Conservation (phyloP, 2,113 vertebrate species). For the Aphyosemion australe region DNA sequence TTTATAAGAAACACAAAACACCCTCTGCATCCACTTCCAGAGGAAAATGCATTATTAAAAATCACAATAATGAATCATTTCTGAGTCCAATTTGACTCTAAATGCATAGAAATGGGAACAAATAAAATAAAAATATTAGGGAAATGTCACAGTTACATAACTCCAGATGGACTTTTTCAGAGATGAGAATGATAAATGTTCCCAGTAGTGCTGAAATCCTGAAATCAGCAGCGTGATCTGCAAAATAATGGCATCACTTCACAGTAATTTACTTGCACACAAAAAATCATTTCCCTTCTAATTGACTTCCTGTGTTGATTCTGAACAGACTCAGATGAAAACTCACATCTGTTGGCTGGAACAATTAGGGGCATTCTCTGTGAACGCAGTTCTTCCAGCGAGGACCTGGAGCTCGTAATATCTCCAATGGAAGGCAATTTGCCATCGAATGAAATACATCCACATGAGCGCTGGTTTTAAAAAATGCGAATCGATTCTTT, state of each 20-base stretch:
- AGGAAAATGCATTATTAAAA: too few species aligned
- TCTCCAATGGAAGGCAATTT: slow-evolving; percentile 58
- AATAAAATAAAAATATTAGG: not conserved
- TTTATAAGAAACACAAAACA: too few species aligned
- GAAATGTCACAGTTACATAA: not conserved
- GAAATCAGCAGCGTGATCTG: slow-evolving; percentile 2
- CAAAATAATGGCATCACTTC: slow-evolving; percentile 5
- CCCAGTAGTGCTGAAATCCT: not conserved
- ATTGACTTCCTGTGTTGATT: slow-evolving; percentile 30
- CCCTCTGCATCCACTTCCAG: too few species aligned
- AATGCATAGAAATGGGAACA: not conserved
- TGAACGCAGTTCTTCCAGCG: slow-evolving; percentile 15
- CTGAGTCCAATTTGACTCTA: too few species aligned
- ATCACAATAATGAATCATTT: too few species aligned
- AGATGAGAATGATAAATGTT: not conserved
- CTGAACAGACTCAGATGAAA: slow-evolving; percentile 31
- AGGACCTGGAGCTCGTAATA: slow-evolving; percentile 36
- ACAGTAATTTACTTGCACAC: slow-evolving; percentile 12
- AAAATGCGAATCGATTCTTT: slow-evolving; percentile 53
- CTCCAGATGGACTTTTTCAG: not conserved
- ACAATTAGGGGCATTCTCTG: slow-evolving; percentile 1
- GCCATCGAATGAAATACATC: slow-evolving; percentile 58
- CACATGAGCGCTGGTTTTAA: slow-evolving; percentile 37
- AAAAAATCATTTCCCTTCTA: slow-evolving; percentile 21
- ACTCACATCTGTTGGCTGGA: slow-evolving; percentile 30